Percentiles rank a stretch among this genome's conserved stretches.
These are phyloP conservation scores for Tridacna gigas DNA, from an alignment of 2,888 invertebrate genomes.

Conservation along the genomic window DNA sequence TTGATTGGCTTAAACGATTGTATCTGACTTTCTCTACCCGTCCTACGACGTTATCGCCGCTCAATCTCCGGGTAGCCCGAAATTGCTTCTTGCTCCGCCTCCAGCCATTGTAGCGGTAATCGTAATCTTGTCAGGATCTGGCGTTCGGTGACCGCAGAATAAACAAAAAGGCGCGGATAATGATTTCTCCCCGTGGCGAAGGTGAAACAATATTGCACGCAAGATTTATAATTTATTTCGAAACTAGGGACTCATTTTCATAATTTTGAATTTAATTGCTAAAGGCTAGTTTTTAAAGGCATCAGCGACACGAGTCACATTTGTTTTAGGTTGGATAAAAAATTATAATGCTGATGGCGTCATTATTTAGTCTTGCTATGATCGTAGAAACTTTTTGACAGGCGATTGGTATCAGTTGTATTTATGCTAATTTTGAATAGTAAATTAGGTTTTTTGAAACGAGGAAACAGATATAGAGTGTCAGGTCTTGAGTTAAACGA, in stretches of 20 bases:
- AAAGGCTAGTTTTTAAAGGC: background rate
- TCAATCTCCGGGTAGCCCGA: constrained; percentile 35
- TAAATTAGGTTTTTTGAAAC: constrained; percentile 12
- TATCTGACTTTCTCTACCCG: constrained; percentile 29
- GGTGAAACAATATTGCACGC: constrained; percentile 48
- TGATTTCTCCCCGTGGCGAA: constrained; percentile 49
- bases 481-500: too few species aligned
- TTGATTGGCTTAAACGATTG: constrained; percentile 43
- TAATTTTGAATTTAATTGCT: constrained; percentile 42
- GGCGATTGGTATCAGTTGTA: constrained; percentile 18
- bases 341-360: constrained; percentile 25
- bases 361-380: constrained; percentile 5
- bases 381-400: constrained; percentile 19
- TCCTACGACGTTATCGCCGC: constrained; percentile 40
- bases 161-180: constrained; percentile 40
- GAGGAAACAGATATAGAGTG: too few species aligned
- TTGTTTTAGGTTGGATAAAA: constrained; percentile 13
- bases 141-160: constrained; percentile 32
- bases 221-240: constrained; percentile 53
- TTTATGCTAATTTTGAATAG: constrained; percentile 23
- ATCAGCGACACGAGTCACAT: constrained; percentile 22
- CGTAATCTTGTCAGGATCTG: constrained; percentile 30
- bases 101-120: constrained; percentile 25
- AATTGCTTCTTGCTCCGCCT: constrained; percentile 40
- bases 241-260: constrained; percentile 47